Evolutionary conservation across 2,113 vertebrate genomes (phyloP).

Genomic region (Macaca mulatta): DNA sequence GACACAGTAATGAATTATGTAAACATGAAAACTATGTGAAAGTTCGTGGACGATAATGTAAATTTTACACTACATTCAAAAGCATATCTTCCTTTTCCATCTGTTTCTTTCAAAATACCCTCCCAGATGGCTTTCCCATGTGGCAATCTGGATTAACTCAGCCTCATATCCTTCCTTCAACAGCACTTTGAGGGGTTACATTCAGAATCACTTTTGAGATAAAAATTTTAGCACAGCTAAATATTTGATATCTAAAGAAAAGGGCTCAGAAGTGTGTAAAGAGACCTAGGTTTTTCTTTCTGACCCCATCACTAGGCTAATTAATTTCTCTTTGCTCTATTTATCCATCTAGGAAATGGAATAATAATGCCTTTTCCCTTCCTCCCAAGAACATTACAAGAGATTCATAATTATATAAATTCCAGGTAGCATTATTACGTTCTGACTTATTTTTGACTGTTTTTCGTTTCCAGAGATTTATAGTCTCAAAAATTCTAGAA

Average conservation of each 20-base stretch:
- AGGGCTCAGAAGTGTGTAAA: background rate
- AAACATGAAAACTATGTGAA: conserved; percentile 86
- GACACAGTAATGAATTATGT: conserved; percentile 86
- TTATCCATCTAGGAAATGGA: background rate
- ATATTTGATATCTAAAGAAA: conserved; percentile 34
- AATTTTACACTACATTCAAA: conserved; percentile 85
- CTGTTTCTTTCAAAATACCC: conserved; percentile 86
- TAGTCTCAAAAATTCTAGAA: background rate
- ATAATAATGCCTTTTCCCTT: background rate
- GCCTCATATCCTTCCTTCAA: conserved; percentile 77
- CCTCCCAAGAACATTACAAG: conserved; percentile 1
- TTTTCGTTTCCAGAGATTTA: conserved; percentile 54
- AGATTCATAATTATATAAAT: conserved; percentile 34
- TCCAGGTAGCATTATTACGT: background rate
- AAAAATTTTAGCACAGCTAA: conserved; percentile 37
- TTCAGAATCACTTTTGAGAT: conserved; percentile 50
- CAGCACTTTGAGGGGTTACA: conserved; percentile 59
- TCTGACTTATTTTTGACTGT: conserved; percentile 34
- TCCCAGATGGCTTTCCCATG: conserved; percentile 87
- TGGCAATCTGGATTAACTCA: conserved; percentile 83
- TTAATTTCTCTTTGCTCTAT: background rate
- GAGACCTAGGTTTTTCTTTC: background rate
- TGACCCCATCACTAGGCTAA: background rate
- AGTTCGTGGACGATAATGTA: conserved; percentile 88
- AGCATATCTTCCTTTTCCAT: conserved; percentile 87